Percentiles rank a stretch among this genome's conserved stretches.
Evolutionary conservation across 2,113 vertebrate genomes (phyloP).

Genomic region (Lathamus discolor): DNA sequence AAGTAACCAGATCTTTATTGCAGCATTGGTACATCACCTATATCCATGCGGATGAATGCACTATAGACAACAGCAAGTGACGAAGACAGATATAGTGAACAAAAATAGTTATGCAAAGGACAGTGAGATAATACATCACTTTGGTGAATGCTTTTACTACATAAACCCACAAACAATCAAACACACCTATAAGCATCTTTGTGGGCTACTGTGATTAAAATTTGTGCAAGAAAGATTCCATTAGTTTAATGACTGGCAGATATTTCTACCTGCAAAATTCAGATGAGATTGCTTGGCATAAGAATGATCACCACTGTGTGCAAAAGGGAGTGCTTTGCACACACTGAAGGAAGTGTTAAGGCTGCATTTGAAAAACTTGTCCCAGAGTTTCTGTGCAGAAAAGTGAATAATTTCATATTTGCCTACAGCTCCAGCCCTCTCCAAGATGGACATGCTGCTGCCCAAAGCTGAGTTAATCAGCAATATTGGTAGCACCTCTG

Average conservation of each 20-base stretch:
- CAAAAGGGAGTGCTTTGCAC: background rate
- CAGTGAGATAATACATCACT: background rate
- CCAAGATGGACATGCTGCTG: background rate
- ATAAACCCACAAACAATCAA: background rate
- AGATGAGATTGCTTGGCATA: background rate
- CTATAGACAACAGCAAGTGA: background rate
- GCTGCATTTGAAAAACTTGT: background rate
- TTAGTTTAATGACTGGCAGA: background rate
- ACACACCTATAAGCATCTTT: background rate
- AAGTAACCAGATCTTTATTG: background rate
- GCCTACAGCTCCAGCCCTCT: background rate
- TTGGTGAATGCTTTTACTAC: background rate
- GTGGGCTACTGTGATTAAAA: background rate
- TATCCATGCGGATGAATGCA: background rate
- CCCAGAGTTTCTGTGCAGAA: background rate
- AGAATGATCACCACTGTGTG: background rate
- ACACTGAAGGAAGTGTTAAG: background rate
- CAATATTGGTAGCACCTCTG: background rate
- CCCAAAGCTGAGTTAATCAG: background rate
- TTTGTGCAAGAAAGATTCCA: background rate
- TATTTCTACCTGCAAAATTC: background rate
- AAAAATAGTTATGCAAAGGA: background rate
- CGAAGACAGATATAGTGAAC: background rate
- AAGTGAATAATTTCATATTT: background rate
- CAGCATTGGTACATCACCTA: background rate